These are phyloP conservation scores for Zoanthus solanderi DNA, from an alignment of 92 coral and sea anemone species.

Conservation along the genomic window DNA sequence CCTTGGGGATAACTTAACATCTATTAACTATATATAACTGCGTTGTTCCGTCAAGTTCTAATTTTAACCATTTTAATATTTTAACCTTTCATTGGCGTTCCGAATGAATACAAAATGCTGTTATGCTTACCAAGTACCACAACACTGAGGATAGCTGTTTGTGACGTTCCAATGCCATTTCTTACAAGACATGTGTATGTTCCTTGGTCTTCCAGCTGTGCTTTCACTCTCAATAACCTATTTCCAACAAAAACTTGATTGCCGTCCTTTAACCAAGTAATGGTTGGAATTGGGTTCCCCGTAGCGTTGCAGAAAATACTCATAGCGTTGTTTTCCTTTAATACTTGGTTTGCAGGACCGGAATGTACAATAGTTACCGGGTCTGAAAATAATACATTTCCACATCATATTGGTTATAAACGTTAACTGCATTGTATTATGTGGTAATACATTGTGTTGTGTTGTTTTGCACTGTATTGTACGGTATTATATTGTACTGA, in stretches of 20 bases:
- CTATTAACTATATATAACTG: too few species aligned
- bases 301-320: slow-evolving; percentile 60
- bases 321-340: slow-evolving; percentile 57
- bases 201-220: slow-evolving; percentile 49
- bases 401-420: neutral
- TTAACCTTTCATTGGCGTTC: too few species aligned
- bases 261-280: slow-evolving; percentile 55
- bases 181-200: slow-evolving; percentile 58
- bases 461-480: too few species aligned
- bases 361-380: slow-evolving; percentile 20
- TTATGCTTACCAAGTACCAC: slow-evolving; percentile 48
- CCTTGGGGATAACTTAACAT: too few species aligned
- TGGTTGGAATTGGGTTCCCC: slow-evolving; percentile 66
- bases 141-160: slow-evolving; percentile 30
- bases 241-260: slow-evolving; percentile 31
- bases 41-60: too few species aligned
- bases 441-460: too few species aligned
- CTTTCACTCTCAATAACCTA: neutral
- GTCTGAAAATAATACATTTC: neutral
- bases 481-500: too few species aligned
- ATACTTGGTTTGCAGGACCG: slow-evolving; percentile 16
- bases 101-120: neutral
- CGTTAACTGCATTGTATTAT: too few species aligned
- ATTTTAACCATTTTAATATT: too few species aligned
- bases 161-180: slow-evolving; percentile 66